Evolutionary conservation across 2,113 vertebrate genomes (phyloP).

Genomic region (Phyllopteryx taeniolatus): DNA sequence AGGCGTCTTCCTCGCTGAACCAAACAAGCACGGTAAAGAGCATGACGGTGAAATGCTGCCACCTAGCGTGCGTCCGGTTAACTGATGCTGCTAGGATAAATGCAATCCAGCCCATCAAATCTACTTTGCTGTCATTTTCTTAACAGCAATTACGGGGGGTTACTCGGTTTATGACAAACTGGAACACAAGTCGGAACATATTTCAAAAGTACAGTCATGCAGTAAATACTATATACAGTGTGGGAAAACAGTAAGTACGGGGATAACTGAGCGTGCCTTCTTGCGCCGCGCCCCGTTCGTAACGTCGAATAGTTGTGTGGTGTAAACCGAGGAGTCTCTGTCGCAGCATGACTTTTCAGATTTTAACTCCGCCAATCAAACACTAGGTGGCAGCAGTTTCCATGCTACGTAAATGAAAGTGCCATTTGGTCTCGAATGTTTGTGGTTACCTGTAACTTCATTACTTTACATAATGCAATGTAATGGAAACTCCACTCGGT

Average conservation of each 20-base stretch:
- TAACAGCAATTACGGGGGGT: no score
- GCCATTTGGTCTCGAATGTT: no score
- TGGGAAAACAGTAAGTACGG: no score
- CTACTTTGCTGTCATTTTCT: neutral
- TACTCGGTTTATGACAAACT: no score
- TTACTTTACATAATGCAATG: neutral
- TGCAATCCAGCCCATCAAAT: neutral
- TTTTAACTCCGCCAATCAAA: neutral
- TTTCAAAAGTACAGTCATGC: no score
- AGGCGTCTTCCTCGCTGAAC: conserved; percentile 5
- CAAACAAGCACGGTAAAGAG: neutral
- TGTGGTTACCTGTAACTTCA: neutral
- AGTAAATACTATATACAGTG: no score
- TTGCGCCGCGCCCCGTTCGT: neutral
- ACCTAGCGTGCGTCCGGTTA: neutral
- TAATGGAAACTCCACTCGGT: neutral
- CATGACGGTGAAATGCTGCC: neutral
- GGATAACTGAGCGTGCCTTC: no score
- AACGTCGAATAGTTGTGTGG: neutral
- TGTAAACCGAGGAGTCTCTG: neutral
- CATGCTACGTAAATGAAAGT: neutral
- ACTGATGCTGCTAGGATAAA: neutral
- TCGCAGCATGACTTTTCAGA: neutral
- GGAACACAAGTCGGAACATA: no score
- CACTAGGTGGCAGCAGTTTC: conserved; percentile 37